Evolutionary conservation across 2,888 invertebrate genomes (phyloP).

Genomic region (Biston stratarius): DNA sequence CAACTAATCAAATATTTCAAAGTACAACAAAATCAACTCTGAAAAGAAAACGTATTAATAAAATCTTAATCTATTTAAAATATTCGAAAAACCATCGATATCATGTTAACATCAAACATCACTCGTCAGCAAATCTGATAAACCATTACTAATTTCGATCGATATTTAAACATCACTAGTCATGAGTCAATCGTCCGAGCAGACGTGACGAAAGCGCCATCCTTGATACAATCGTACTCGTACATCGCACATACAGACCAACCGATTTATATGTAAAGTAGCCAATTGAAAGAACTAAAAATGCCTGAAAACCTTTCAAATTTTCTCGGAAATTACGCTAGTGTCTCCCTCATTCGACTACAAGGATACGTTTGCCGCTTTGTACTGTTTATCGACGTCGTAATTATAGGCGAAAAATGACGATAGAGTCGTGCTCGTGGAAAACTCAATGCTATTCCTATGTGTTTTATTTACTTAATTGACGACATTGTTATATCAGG

Average conservation of each 20-base stretch:
- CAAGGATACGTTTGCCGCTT: not conserved
- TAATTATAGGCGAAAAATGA: slow-evolving; percentile 47
- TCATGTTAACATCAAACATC: not conserved
- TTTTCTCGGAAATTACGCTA: not conserved
- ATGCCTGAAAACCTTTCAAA: too few relatives aligned
- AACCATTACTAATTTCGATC: slow-evolving; percentile 6
- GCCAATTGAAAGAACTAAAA: not conserved
- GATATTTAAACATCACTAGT: slow-evolving; percentile 46
- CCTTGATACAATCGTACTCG: slow-evolving; percentile 71
- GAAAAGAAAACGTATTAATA: too few relatives aligned
- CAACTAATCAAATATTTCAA: too few relatives aligned
- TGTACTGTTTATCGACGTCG: slow-evolving; percentile 55
- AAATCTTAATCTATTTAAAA: too few relatives aligned
- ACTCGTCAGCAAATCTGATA: not conserved
- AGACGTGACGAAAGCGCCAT: slow-evolving; percentile 72
- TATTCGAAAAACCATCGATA: too few relatives aligned
- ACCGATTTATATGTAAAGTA: not conserved
- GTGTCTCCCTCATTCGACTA: not conserved
- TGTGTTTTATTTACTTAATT: slow-evolving; percentile 7
- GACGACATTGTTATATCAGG: not conserved
- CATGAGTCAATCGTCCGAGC: slow-evolving; percentile 70
- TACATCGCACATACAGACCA: slow-evolving; percentile 44
- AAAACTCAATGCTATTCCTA: slow-evolving; percentile 12
- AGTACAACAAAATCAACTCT: too few relatives aligned
- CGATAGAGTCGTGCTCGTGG: slow-evolving; percentile 16